A percentile compares a stretch with the other conserved stretches of the same genome.
Conservation (phyloP, 1,140 invertebrate genomes). For the Penaeus vannamei region DNA sequence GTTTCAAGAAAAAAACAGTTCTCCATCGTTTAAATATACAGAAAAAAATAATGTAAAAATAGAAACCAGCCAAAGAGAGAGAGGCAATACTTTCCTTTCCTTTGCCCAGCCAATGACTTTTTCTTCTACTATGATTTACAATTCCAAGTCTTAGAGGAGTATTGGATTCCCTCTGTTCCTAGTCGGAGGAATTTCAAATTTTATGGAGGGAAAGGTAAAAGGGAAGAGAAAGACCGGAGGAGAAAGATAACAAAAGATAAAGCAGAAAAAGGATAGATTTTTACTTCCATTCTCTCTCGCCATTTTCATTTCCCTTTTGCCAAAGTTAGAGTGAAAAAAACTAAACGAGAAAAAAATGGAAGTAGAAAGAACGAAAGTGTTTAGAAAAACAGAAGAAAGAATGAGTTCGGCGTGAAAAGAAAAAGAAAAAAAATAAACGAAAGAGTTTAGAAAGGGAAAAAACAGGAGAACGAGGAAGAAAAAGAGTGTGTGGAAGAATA, state of each 20-base stretch:
- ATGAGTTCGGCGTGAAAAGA: neutral
- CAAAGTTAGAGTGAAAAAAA: neutral
- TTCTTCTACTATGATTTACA: too few relatives aligned
- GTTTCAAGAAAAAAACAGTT: too few relatives aligned
- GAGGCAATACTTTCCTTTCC: too few relatives aligned
- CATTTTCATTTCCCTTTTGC: too few relatives aligned
- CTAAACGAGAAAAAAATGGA: neutral
- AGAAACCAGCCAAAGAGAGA: too few relatives aligned
- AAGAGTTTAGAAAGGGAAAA: neutral
- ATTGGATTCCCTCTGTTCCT: too few relatives aligned
- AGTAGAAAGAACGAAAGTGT: constrained; percentile 5
- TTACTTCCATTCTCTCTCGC: too few relatives aligned
- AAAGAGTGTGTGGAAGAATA: neutral
- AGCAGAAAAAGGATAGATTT: neutral
- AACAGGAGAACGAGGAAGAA: neutral
- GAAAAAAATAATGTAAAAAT: too few relatives aligned
- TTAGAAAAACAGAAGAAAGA: neutral
- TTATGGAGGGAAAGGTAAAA: neutral
- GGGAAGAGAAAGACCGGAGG: neutral
- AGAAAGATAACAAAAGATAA: neutral
- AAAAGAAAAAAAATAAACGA: neutral
- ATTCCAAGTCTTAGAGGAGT: too few relatives aligned
- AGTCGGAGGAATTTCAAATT: too few relatives aligned
- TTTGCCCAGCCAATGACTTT: too few relatives aligned
- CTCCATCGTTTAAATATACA: too few relatives aligned